Percentiles rank a stretch among this genome's conserved stretches.
Evolutionary conservation across 2,113 vertebrate species (phyloP).

Genomic region (Corythoichthys intestinalis): DNA sequence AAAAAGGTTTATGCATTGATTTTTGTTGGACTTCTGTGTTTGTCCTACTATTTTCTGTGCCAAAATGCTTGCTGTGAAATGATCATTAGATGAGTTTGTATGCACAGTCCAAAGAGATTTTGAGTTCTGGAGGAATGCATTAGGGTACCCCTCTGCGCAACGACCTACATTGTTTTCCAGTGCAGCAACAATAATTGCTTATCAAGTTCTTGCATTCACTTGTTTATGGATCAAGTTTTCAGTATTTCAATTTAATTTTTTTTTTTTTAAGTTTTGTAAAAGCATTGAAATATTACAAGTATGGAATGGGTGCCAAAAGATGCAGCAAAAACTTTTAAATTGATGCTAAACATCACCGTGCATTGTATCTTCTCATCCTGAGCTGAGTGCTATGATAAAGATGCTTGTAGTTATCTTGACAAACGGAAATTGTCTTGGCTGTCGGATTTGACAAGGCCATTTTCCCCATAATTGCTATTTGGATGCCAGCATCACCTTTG

Average conservation of each 20-base stretch:
- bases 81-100: not conserved
- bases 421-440: conserved; percentile 34
- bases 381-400: conserved; percentile 10
- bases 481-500: conserved; percentile 28
- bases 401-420: conserved; percentile 39
- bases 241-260: not conserved
- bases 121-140: not conserved
- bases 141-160: not conserved
- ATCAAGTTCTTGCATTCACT: not conserved
- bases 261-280: not conserved
- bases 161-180: not conserved
- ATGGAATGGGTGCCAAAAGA: not conserved
- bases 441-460: conserved; percentile 35
- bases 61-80: too few relatives aligned
- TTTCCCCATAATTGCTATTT: conserved; percentile 44
- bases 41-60: too few relatives aligned
- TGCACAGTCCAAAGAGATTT: not conserved
- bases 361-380: conserved; percentile 6
- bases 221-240: not conserved
- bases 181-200: not conserved
- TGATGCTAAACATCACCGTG: not conserved
- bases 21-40: too few relatives aligned
- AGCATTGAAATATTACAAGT: not conserved
- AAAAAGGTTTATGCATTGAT: too few relatives aligned
- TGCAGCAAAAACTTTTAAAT: not conserved